Evolutionary conservation across 2,888 invertebrate genomes (phyloP).

Genomic region (Chrysodeixis includens): DNA sequence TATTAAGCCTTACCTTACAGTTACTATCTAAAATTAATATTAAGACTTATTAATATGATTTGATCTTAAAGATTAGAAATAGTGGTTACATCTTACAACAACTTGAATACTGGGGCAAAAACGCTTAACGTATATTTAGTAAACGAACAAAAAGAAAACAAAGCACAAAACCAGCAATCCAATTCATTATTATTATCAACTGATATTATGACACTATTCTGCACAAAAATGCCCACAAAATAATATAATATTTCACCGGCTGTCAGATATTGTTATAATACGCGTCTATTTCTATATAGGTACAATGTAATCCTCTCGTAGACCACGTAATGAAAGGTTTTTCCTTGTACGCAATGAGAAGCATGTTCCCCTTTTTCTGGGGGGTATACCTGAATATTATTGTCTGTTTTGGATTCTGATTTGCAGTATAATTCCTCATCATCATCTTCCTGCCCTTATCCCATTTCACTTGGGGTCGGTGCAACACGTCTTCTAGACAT

Average conservation of each 20-base stretch:
- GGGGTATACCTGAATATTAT: neutral
- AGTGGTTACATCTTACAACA: no score
- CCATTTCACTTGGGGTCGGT: no score
- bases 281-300: neutral
- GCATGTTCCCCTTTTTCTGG: neutral
- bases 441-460: no score
- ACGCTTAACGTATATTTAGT: no score
- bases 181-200: neutral
- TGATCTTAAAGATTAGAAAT: no score
- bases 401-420: no score
- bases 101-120: no score
- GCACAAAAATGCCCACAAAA: neutral
- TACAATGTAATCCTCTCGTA: slow-evolving; percentile 2
- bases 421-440: no score
- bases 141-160: neutral
- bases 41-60: no score
- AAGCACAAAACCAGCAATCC: neutral
- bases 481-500: no score
- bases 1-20: no score
- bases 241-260: neutral
- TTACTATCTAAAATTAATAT: no score
- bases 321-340: slow-evolving; percentile 1
- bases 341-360: slow-evolving; percentile 4
- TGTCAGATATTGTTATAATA: slow-evolving; percentile 1
- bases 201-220: neutral